Evolutionary conservation across 2,113 vertebrate genomes (phyloP), one percentile per base, ranked within the genome.

Genomic region (Cephalopholis sonnerati): DNA sequence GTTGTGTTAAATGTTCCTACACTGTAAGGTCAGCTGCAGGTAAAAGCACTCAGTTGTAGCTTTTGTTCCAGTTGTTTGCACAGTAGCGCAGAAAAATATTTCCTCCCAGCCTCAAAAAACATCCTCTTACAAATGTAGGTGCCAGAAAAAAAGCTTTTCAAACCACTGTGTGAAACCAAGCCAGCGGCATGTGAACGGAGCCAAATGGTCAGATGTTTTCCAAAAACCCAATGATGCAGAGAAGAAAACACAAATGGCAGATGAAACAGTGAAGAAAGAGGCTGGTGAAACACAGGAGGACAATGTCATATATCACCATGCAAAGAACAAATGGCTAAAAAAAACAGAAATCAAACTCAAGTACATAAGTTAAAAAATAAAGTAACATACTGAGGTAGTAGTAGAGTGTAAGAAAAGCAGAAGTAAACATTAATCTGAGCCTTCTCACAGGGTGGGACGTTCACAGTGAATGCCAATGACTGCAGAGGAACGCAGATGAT

Each of bases 171-270:
- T 80, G 7, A 74, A 87, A 78, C 32, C 44, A 20, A 48, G 41
- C 59, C 39, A 81, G 48, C 74, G 79, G 66, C 25, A 54, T 77
- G 53, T 54, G 70, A 51, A 74, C 2, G 8, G 64, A 87, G 74
- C 72, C 82, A 86, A 78, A 89, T 81, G 81, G 67, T 62, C 61
- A 25, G 46, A 58, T 71, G 73, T 74, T 86, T 82, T 87, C 59
- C 32, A 44, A 72, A n/a, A 85, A 54, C 16, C 22, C 53, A 48
- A 29, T 36, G 41, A 80, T 80, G 64, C 62, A 79, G 67, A 79
- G 50, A 61, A 18, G n/a, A 85, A 69, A 76, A 50, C 29, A 57
- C 73, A 74, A 85, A 84, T 77, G 69, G 51, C 41, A 67, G 62
- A 57, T 7, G 48, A 20, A 66, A 41, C 39, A 41, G 39, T 41